Conservation (phyloP, 2,113 vertebrate genomes). For the Zootoca vivipara region DNA sequence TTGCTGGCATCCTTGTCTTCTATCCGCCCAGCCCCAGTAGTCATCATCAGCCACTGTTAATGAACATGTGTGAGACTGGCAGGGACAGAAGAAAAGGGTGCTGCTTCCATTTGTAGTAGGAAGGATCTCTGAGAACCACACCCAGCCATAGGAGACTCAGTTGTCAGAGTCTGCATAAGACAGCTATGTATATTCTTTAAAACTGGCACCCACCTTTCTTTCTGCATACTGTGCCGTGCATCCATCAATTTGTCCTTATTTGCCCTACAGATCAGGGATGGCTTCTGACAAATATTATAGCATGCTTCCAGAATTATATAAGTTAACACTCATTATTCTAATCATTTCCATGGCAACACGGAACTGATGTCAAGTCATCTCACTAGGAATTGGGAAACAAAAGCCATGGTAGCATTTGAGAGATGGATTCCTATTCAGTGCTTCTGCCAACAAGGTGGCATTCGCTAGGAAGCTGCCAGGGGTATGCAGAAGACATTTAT, state of each 20-base stretch:
- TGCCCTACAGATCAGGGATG: neutral
- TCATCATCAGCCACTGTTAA: no score
- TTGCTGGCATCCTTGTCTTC: no score
- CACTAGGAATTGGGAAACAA: neutral
- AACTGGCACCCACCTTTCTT: neutral
- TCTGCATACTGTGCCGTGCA: neutral
- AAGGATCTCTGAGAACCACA: neutral
- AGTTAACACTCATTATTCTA: neutral
- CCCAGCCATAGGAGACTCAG: neutral
- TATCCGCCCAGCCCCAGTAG: no score
- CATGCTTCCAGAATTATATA: neutral
- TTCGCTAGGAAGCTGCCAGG: neutral
- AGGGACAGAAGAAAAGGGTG: no score
- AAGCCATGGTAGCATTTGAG: neutral
- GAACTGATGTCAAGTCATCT: accelerated
- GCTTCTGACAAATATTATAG: neutral
- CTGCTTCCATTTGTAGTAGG: no score
- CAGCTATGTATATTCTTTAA: neutral
- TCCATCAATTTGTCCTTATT: no score
- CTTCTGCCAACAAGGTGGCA: neutral
- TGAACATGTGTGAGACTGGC: no score
- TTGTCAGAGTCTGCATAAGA: neutral
- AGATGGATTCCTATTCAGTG: neutral
- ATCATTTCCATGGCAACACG: neutral
- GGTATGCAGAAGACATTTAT: neutral